These are phyloP conservation scores for Actinopyga echinites DNA, from an alignment of 53 echinoderm and acorn worm species.

Conservation along the genomic window DNA sequence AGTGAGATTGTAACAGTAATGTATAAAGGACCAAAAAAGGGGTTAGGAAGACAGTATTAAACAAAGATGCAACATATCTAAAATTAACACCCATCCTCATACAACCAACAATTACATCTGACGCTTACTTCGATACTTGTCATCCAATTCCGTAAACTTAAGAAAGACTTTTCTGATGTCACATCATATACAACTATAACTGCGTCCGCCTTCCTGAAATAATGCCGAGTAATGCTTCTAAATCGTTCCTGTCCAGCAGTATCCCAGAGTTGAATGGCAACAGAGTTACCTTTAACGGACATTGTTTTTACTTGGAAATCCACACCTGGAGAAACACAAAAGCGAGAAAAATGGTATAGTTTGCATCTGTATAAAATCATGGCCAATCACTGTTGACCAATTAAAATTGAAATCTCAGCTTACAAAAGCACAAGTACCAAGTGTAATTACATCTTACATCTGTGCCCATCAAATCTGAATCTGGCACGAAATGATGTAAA, in stretches of 20 bases:
- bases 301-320: conserved; percentile 94
- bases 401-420: no score
- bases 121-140: conserved; percentile 71
- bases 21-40: no score
- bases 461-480: no score
- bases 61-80: no score
- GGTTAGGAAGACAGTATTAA: no score
- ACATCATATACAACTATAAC: conserved; percentile 90
- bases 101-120: neutral
- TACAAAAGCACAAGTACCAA: no score
- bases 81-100: no score
- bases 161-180: conserved; percentile 79
- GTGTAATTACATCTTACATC: no score
- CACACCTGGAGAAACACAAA: conserved; percentile 60
- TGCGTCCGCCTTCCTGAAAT: conserved; percentile 96
- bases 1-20: no score
- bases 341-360: neutral
- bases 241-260: conserved; percentile 96
- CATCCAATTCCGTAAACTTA: conserved; percentile 96
- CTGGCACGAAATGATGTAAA: no score
- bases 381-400: neutral
- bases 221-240: conserved; percentile 94
- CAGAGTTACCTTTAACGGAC: conserved; percentile 66
- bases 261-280: conserved; percentile 97
- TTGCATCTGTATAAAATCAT: neutral